Base-by-base conservation (phyloP, 2,113 vertebrate genomes). In the Scopus umbretta region DNA sequence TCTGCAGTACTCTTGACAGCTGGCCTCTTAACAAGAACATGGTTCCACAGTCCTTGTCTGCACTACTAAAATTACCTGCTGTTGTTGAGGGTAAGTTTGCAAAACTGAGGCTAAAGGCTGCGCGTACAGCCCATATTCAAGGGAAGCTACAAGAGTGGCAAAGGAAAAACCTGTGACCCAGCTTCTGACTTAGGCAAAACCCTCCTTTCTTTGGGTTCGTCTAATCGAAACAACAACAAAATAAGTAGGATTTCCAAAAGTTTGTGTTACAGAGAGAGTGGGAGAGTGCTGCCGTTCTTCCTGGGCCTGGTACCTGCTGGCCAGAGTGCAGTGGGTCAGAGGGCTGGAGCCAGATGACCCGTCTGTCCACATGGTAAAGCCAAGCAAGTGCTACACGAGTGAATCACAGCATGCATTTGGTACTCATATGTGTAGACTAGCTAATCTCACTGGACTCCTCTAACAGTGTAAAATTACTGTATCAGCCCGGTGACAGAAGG, bases 281-380 rank as follows among this genome's bases (percentile, higher is more conserved):
- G 17, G 36, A 79, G 29, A 15, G 7, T 43, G 22, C 22, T 4
- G 3, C 27, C 65, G 49, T 19, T 66, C 3, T 32, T 86, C 20
- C 25, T 38, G 30, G 53, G 30, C 43, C 18, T 70, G 52, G 22
- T 27, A 36, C 74, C 42, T 52, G 20, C 30, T 67, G 38, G 65
- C 22, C 40, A n/a, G 55, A 78, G n/a, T 29, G 38, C 26, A 5
- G 14, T 49, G 52, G 12, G 50, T 61, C 17, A 38, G 56, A 58
- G 38, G 16, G 29, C 1, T 3, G 20, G 38, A 80, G 25, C 10
- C 0, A 0, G 11, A 10, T 63, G 65, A 15, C 16, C 0, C 0
- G 1, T 83, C 50, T 53, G 61, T 62, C 36, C 6, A 1, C 2
- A 2, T 17, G 16, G 14, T 23, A 29, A 73, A 70, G 52, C 15